Base-by-base conservation (phyloP, 2,888 invertebrate genomes). In the Orthosia gothica region DNA sequence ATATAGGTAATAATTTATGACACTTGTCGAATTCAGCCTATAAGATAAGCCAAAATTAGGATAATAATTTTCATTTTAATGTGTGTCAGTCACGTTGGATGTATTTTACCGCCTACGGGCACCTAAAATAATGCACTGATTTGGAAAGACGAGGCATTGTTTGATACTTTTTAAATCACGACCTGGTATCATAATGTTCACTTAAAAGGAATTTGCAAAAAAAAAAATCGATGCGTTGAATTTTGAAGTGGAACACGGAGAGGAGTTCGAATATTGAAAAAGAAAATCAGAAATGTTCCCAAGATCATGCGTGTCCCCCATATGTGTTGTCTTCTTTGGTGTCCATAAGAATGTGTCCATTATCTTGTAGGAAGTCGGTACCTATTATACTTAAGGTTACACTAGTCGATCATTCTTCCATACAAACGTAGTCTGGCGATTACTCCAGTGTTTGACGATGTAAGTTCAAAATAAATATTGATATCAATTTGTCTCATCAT, bases 61-160 rank as follows among this genome's bases (percentile, higher is more conserved):
- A 62, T 66, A 50, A 76, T 82, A 68, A 70, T 76, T 76, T 81
- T 68, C 67, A 45, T 52, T 74, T 18, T 64, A 79, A 74, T 80
- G 47, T 13, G 50, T 55, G 54, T 26, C 20, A 65, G 26, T 61
- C 23, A 61, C 50, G 54, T n/a, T n/a, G 20, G 26, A 81, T 67
- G 62, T 82, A 70, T 66, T 78, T 82, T 55, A 72, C 62, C 79
- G 62, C 81, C 81, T 64, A 82, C 82, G 52, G 18, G 2, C 50
- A 32, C 54, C 72, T 55, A 23, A 62, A 73, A 72, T 55, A 55
- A 55, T 59, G 52, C 50, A 71, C 83, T 49, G 26, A 69, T 81
- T 72, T 81, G 72, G 81, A 55, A n/a, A 63, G 62, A 47, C 58
- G n/a, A 69, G 40, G 54, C 54, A 82, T 59, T 66, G 63, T 67